Base-by-base conservation (phyloP, 2,113 vertebrate genomes). In the Melanotaenia duboulayi region DNA sequence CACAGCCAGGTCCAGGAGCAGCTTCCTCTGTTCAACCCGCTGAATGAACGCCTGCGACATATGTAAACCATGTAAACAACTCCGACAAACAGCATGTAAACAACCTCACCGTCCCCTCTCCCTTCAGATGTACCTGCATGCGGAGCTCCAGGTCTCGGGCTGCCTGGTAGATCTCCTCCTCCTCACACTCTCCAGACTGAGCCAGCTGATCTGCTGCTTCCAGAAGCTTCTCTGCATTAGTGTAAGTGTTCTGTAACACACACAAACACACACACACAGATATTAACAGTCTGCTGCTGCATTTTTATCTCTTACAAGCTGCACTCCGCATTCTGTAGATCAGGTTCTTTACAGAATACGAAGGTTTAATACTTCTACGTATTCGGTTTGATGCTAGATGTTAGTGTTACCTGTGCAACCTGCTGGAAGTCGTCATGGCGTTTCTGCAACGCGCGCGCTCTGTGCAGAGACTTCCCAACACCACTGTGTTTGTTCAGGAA, bases 381-480 rank as follows among this genome's bases (percentile, higher is more conserved):
- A n/a, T n/a, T n/a, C n/a, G n/a, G n/a, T n/a, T n/a, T n/a, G n/a
- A n/a, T n/a, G n/a, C n/a, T n/a, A n/a, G n/a, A n/a, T n/a, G n/a
- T n/a, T n/a, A n/a, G n/a, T 6, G 28, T 4, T 37, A 99, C 97
- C 97, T 99, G 97, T 25, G 97, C 97, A 3, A 99, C 97, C 89
- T 99, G 97, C 94, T 99, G 97, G 87, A 99, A 99, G 90, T 99
- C 97, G 71, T 99, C 96, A 0, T 99, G 97, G 51, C 97, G 95
- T 86, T 99, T 99, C 92, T 99, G 97, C 85, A 99, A 93, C 0
- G 97, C 97, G 0, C 97, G 93, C 4, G 97, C 97, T 88, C 97
- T 94, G 81, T 99, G 97, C 3, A 98, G 91, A 23, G 96, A 97
- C 79, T 99, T 99, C 4, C 97, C 97, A 37, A 99, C 97, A 9